phyloP scores from a whole-genome alignment of 2,797 vertebrate species.

The Myotis pilosus region DNA sequence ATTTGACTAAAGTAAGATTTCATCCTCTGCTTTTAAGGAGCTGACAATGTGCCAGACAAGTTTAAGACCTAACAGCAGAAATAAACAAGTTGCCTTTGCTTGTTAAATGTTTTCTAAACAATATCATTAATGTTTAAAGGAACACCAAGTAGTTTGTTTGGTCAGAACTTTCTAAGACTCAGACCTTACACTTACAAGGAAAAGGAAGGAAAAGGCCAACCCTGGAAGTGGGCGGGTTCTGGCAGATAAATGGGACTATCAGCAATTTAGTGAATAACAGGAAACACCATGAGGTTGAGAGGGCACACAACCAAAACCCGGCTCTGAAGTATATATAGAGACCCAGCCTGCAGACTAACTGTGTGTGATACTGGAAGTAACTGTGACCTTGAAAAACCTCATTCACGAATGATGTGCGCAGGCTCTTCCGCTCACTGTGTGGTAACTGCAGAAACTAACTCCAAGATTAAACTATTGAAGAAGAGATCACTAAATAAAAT shows the following conservation, averaged over 20 bases:
- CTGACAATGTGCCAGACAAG: conserved; percentile 37
- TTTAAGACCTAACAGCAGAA: neutral
- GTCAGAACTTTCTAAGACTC: conserved; percentile 71
- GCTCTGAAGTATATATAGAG: conserved; percentile 58
- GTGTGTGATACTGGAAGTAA: neutral
- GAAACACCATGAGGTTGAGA: conserved; percentile 72
- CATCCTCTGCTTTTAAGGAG: neutral
- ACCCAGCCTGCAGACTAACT: neutral
- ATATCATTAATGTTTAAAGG: conserved; percentile 41
- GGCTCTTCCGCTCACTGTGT: neutral
- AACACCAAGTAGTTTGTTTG: conserved; percentile 62
- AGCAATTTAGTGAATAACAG: conserved; percentile 82
- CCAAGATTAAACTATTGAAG: neutral
- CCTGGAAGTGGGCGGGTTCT: conserved; percentile 81
- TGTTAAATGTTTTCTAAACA: conserved; percentile 53
- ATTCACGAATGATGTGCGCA: neutral
- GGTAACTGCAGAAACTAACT: neutral
- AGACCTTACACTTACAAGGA: conserved; percentile 60
- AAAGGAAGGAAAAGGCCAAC: conserved; percentile 84
- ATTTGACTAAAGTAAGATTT: neutral
- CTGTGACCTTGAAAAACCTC: conserved; percentile 23
- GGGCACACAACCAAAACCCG: neutral
- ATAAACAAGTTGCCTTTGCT: conserved; percentile 8
- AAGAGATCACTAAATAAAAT: neutral
- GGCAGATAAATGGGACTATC: conserved; percentile 68